Percentiles rank a stretch among this genome's conserved stretches.
Conservation (phyloP, 2,888 invertebrate genomes). For the Aphidoletes aphidimyza region DNA sequence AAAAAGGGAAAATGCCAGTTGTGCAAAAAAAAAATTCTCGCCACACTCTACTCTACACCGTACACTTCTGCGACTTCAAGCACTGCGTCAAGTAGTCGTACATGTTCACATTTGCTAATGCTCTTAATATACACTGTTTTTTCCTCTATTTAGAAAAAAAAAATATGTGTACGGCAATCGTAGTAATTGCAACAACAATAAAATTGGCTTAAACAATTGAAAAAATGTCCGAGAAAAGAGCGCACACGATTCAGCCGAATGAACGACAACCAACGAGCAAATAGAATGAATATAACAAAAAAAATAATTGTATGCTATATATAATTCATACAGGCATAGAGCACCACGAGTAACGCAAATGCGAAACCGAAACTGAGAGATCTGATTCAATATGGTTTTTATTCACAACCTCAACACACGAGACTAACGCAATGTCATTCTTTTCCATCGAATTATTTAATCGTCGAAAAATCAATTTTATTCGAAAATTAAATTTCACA, state of each 20-base stretch:
- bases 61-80: neutral
- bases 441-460: neutral
- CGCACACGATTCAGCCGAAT: neutral
- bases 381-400: neutral
- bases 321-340: slow-evolving; percentile 17
- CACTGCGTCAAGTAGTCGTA: neutral
- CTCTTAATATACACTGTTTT: neutral
- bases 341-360: neutral
- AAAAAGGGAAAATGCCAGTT: neutral
- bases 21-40: slow-evolving; percentile 7
- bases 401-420: neutral
- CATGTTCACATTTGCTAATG: neutral
- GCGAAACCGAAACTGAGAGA: slow-evolving; percentile 23
- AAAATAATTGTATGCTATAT: no score
- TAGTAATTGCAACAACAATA: slow-evolving; percentile 22
- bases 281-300: neutral
- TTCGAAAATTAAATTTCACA: neutral
- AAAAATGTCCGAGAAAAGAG: slow-evolving; percentile 14
- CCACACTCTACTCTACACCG: neutral
- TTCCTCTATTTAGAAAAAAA: neutral
- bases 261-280: slow-evolving; percentile 20
- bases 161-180: neutral
- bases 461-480: neutral
- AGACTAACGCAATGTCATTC: neutral
- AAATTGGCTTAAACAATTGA: slow-evolving; percentile 8